Base-by-base conservation (phyloP, 2,888 invertebrate species). In the Rhagophthalmus giganteus region DNA sequence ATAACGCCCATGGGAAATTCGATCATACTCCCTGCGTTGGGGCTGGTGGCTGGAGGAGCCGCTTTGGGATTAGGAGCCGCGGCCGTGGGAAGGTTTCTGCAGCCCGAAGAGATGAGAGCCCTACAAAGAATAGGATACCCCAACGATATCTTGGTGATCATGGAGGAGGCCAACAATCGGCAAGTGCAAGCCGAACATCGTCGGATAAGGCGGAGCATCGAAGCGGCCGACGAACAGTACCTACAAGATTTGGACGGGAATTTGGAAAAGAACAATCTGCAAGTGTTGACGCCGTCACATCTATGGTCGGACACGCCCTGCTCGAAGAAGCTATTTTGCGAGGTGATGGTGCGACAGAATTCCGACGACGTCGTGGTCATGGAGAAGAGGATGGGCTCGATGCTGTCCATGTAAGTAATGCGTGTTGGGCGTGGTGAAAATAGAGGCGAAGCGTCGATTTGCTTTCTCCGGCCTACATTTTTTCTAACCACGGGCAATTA, bases 61-160 rank as follows among this genome's bases (percentile, higher is more conserved):
- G 90, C 90, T 1, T 72, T 90, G 13, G 88, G 88, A 1, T 79
- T 90, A n/a, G 89, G 88, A 2, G 89, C 88, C 0, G 87, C 88
- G 0, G 89, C 89, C 0, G 83, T 90, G 51, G 88, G 88, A 5
- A 78, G 87, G 57, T 82, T 86, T 51, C 73, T 88, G 12, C 72
- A 68, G 40, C 71, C 72, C 0, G 66, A 70, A 7, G 66, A 69
- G 16, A 69, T 73, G 69, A 58, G 74, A 31, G 61, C 68, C 1
- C 49, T 69, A 3, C 62, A 62, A 6, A 45, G 54, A 14, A 31
- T 57, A 24, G 27, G 26, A 2, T 58, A 59, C 33, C 59, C 67
- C 2, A 67, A 71, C 37, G 68, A 70, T 38, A 63, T 72, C 11
- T 61, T 71, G 1, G 57, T 73, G 6, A 64, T 73, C 20, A 67